A percentile compares a stretch with the other conserved stretches of the same genome.
Evolutionary conservation across 2,113 vertebrate species (phyloP).

Genomic region (Syrrhaptes paradoxus): DNA sequence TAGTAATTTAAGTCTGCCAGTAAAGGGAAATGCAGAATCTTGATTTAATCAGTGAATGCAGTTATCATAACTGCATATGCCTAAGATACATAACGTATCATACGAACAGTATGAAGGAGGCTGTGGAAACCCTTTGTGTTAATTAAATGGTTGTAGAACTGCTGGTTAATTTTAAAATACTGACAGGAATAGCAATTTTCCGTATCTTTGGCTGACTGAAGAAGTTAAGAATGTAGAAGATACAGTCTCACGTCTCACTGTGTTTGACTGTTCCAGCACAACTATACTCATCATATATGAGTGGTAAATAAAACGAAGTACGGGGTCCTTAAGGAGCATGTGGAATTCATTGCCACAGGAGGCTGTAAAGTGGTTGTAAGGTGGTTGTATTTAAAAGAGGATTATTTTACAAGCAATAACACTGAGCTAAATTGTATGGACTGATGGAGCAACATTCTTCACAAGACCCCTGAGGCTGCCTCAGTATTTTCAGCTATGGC

Average conservation of each 20-base stretch:
- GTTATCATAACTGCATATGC: background rate
- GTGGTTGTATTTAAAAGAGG: conserved; percentile 59
- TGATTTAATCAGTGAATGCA: background rate
- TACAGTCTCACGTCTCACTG: background rate
- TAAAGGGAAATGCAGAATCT: background rate
- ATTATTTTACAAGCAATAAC: conserved; percentile 66
- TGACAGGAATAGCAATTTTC: background rate
- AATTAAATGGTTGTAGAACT: background rate
- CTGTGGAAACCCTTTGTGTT: background rate
- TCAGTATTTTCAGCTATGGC: conserved; percentile 38
- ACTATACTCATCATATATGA: background rate
- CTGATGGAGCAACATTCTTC: conserved; percentile 28
- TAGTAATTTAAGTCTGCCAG: background rate
- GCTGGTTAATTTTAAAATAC: background rate
- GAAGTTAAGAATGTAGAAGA: background rate
- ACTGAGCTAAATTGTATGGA: conserved; percentile 33
- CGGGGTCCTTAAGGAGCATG: conserved; percentile 4
- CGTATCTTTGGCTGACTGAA: background rate
- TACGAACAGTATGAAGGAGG: background rate
- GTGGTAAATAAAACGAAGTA: conserved; percentile 40
- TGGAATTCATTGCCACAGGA: conserved; percentile 52
- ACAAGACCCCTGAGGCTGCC: conserved; percentile 49
- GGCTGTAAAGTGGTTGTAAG: conserved; percentile 41
- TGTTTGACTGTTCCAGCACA: background rate
- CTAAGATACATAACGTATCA: background rate